Evolutionary conservation across 92 coral and sea anemone genomes (phyloP), one percentile per base, ranked within the genome.

Genomic region (Epizoanthus illoricatus): DNA sequence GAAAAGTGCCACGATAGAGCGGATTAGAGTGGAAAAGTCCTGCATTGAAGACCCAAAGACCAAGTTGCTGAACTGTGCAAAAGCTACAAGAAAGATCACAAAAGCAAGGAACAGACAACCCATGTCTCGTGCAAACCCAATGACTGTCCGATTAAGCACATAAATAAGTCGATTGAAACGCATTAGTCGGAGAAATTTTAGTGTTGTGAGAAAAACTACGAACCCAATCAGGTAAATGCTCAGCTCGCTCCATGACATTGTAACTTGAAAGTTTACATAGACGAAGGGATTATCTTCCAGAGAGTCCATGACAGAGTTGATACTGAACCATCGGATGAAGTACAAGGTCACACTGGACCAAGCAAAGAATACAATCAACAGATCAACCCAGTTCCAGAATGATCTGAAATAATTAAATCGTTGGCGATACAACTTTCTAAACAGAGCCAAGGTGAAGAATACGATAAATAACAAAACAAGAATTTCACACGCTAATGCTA

Each of bases 251-350:
- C 88, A 74, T 12, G 90, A 67, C 56, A 92, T 61, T 24, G 88
- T 81, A 20, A 85, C 71, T 68, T 92, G 92, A 68, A 92, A 92
- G 66, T 88, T 92, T 41, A 92, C 97, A 73, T 87, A 92, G 16
- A 90, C 90, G 63, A 87, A 90, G 7, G 97, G 91, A 60, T 88
- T 88, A 15, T 56, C 71, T 20, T 84, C 80, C 2, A 88, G 76
- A 15, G 86, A 79, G 7, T 65, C 65, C 68, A 88, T 88, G 41
- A 87, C 76, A 42, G 76, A 71, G 5, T 81, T 23, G 24, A 87
- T 81, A 47, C 83, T 87, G 39, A 84, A 12, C 69, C 61, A 47
- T 33, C 80, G 81, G 6, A 79, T 58, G 69, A 88, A 73, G 10
- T 84, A 86, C 33, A 88, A 64, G 13, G 55, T 88, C 2, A 88